Evolutionary conservation across 2,888 invertebrate species (phyloP), one percentile per base, ranked within the genome.

Genomic region (Kuschelorhynchus macadamiae): DNA sequence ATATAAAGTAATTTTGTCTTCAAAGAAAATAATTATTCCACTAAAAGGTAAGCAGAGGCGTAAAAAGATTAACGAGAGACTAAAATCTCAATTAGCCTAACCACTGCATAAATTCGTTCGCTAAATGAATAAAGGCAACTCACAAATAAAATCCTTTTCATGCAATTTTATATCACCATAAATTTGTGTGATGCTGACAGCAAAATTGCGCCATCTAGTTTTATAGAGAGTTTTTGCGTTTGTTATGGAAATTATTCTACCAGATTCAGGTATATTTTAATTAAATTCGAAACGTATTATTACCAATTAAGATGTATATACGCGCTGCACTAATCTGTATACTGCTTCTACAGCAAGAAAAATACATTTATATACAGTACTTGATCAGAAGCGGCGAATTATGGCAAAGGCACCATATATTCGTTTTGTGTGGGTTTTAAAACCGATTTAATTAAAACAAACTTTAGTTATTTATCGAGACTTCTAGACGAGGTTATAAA

Each of bases 131-230:
- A 41, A 55, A 41, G 14, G 41, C 25, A 39, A 21, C 14, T 39
- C 39, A 11, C n/a, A 30, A 62, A 36, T 32, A 20, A 57, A 33
- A 33, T 21, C 33, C 60, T 56, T 72, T 71, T 72, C 68, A 57
- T 63, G 69, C 71, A 71, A 73, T 72, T 74, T 74, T 74, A 74
- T 73, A 74, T 74, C 70, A 64, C 74, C 64, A 74, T 74, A 74
- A 74, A 74, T 74, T 70, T 7, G 14, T 53, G 18, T 3, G 5
- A 30, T 64, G 72, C 59, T 72, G 74, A 74, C 74, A 74, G 72
- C 62, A 72, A 72, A 73, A 73, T 74, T 71, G 70, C 69, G 70
- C 68, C 55, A 52, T 52, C 36, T 52, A 52, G 1, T 1, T 53
- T 53, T 53, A 20, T 39, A 41, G 33, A 25, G 52, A 52, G 33